Base-by-base conservation (phyloP, 2,113 vertebrate genomes). In the Pithys albifrons region DNA sequence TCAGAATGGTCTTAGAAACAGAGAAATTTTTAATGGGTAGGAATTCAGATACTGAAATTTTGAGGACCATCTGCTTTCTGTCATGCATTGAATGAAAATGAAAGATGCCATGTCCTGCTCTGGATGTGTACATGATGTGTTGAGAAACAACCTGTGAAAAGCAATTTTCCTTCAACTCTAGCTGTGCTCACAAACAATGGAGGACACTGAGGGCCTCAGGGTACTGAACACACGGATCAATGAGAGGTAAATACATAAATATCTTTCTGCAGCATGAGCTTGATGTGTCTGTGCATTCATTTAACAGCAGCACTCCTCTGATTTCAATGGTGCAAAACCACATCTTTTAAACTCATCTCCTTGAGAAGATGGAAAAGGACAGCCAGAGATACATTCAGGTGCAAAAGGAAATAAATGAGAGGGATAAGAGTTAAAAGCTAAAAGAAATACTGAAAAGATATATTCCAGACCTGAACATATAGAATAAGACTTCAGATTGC, bases 41-140 rank as follows among this genome's bases (percentile, higher is more conserved):
- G 19, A 64, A 67, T 73, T 86, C n/a, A 78, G 39, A 86, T 29
- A 31, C 51, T 67, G 27, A 67, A 81, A 77, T 87, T 81, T n/a
- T 67, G 51, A 67, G 41, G 27, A 57, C 19, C n/a, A 59, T 12
- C 7, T 74, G 7, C 41, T 86, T 86, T 86, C 19, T 77, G 7
- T 37, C 59, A 46, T 13, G 22, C 27, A 10, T 16, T 84, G 15
- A 19, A 33, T 62, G 41, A 70, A 70, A 70, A 70, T 28, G 15
- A 41, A 66, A 84, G 35, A 29, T 62, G 11, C 17, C 29, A 4
- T 0, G 1, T 37, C 31, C n/a, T 76, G 55, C 69, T 31, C 19
- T 17, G 19, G 23, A 6, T 15, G 4, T 45, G 27, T 35, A 19
- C 46, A 19, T 2, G 12, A 7, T 0, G 0, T 35, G 9, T 41